Conservation (phyloP, 2,797 vertebrate species). For the Sorex maritimensis region DNA sequence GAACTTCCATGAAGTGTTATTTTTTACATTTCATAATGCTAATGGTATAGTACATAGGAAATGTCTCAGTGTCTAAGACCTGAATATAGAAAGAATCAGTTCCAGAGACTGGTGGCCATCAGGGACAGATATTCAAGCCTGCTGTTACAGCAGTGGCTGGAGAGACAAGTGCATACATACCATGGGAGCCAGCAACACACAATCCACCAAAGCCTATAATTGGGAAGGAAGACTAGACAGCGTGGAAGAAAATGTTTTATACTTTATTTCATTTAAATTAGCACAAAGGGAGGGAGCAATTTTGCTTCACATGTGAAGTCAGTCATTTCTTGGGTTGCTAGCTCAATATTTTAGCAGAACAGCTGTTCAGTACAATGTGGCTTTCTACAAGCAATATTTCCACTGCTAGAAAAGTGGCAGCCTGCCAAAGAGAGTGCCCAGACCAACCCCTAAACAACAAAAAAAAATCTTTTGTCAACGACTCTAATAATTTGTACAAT, state of each 20-base stretch:
- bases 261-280: slow-evolving; percentile 83
- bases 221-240: slow-evolving; percentile 65
- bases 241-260: slow-evolving; percentile 66
- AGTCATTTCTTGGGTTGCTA: slow-evolving; percentile 87
- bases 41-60: neutral
- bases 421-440: slow-evolving; percentile 87
- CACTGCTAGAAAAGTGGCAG: slow-evolving; percentile 85
- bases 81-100: neutral
- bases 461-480: slow-evolving; percentile 87
- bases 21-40: slow-evolving; percentile 58
- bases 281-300: slow-evolving; percentile 81
- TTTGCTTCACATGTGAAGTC: slow-evolving; percentile 84
- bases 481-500: slow-evolving; percentile 89
- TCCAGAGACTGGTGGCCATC: neutral
- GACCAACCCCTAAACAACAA: slow-evolving; percentile 87
- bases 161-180: neutral
- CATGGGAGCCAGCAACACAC: neutral
- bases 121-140: neutral
- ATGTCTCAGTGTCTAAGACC: neutral
- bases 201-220: slow-evolving; percentile 4
- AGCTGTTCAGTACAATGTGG: slow-evolving; percentile 87
- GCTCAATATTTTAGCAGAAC: slow-evolving; percentile 87
- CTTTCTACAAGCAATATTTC: slow-evolving; percentile 86
- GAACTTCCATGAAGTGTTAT: neutral
- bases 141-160: neutral